These are phyloP conservation scores for Ardeotis arabs DNA, from an alignment of 2,113 vertebrate genomes.

Conservation along the genomic window DNA sequence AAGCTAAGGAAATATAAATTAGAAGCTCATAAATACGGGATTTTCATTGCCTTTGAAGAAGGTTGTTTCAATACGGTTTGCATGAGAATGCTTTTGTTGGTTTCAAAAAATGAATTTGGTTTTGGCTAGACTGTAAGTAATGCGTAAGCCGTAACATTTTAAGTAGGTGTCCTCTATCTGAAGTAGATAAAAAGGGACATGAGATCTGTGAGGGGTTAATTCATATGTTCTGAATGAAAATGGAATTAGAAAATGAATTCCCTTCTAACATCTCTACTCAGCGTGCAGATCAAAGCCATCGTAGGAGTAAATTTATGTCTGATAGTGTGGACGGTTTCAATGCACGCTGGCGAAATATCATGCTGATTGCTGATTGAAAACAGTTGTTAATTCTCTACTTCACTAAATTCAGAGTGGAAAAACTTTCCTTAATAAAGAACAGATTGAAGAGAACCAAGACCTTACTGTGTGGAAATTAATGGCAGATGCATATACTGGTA, in stretches of 20 bases:
- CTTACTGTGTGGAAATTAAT: slow-evolving; percentile 94
- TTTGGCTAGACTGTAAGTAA: slow-evolving; percentile 11
- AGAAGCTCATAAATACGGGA: slow-evolving; percentile 43
- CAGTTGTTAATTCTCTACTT: slow-evolving; percentile 97
- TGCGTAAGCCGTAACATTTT: not conserved
- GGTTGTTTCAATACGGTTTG: not conserved
- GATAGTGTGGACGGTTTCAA: slow-evolving; percentile 79
- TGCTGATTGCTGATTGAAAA: slow-evolving; percentile 95
- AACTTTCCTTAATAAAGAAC: slow-evolving; percentile 91
- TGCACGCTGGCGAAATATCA: slow-evolving; percentile 79
- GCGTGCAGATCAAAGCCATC: slow-evolving; percentile 79
- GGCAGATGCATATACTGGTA: slow-evolving; percentile 94
- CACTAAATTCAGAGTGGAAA: slow-evolving; percentile 89
- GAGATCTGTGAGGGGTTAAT: slow-evolving; percentile 63
- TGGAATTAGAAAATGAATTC: slow-evolving; percentile 66
- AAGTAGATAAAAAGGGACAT: not conserved
- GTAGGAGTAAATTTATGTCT: slow-evolving; percentile 83
- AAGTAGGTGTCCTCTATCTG: not conserved
- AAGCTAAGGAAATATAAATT: slow-evolving; percentile 58
- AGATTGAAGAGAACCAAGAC: slow-evolving; percentile 92
- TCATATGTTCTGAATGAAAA: slow-evolving; percentile 50
- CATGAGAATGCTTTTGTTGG: not conserved
- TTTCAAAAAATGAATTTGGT: not conserved
- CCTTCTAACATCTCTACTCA: slow-evolving; percentile 66
- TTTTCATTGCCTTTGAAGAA: slow-evolving; percentile 53